Evolutionary conservation across 2,113 vertebrate species (phyloP), one percentile per base, ranked within the genome.

Genomic region (Lipophrys pholis): DNA sequence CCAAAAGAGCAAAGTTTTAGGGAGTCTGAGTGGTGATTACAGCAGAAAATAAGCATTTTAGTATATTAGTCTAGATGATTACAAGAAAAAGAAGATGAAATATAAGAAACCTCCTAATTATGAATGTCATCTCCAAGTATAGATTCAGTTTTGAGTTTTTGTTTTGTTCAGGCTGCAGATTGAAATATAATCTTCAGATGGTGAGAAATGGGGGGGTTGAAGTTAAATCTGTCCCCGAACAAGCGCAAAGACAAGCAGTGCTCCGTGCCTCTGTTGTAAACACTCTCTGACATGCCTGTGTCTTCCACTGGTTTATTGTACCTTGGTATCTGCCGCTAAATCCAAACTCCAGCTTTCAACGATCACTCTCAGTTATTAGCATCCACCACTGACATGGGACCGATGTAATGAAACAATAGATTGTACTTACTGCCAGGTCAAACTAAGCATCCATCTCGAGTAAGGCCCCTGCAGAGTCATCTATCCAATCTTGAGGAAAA

Each of bases 401-500:
- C 59, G 52, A 59, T 72, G 76, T 82, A 81, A 84, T 82, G 75
- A 87, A 88, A 89, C 83, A 83, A 87, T 86, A 87, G 86, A 86
- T 90, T 88, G 69, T 87, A 91, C 90, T 90, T 90, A 91, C 91
- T 89, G 90, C 78, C 84, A 75, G 70, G 70, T 83, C 78, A 79
- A 84, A 84, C 81, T 84, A 83, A 67, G 69, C 85, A 84, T 91
- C 89, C 88, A 70, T 89, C 86, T 90, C 76, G 72, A 79, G 71
- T 56, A 71, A 70, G 79, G 78, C 73, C 81, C 36, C 45, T 42
- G 61, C 73, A 81, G 81, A 86, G 57, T 83, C 68, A 89, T 87
- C 81, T 52, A 76, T 83, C 81, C 83, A 66, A 73, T 87, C 74
- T 50, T 56, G 73, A 64, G 61, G 81, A 77, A 64, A 69, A 57